Percentiles rank a stretch among this genome's conserved stretches.
These are phyloP conservation scores for Ichneumon xanthorius DNA, from an alignment of 2,888 invertebrate species.

Conservation along the genomic window DNA sequence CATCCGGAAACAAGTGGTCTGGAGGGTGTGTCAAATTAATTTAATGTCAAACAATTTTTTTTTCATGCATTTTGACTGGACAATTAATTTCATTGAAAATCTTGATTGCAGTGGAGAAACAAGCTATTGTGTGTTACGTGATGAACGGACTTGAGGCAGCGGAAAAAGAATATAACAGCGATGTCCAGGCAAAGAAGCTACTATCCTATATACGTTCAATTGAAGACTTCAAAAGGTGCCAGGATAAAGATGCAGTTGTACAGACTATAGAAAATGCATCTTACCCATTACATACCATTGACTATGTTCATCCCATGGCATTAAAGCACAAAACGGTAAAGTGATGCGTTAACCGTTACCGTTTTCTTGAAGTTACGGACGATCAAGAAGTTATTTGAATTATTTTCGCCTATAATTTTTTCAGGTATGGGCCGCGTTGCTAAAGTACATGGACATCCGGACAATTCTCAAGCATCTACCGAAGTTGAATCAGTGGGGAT, in stretches of 20 bases:
- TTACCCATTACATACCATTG: conserved; percentile 85
- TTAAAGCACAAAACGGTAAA: conserved; percentile 88
- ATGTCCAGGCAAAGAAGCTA: conserved; percentile 82
- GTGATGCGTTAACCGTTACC: not conserved
- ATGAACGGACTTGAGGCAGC: conserved; percentile 86
- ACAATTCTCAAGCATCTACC: conserved; percentile 87
- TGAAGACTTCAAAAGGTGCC: conserved; percentile 80
- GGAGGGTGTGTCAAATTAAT: conserved; percentile 30
- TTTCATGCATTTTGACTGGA: conserved; percentile 46
- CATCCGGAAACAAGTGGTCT: conserved; percentile 85
- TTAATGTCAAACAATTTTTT: not conserved
- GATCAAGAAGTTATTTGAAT: too few relatives aligned
- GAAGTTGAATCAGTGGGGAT: conserved; percentile 88
- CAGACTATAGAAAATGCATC: conserved; percentile 84
- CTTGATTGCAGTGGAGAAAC: conserved; percentile 72
- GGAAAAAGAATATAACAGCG: conserved; percentile 84
- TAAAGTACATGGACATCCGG: conserved; percentile 86
- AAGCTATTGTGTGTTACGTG: conserved; percentile 84
- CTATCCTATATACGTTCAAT: conserved; percentile 77
- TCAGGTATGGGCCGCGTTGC: conserved; percentile 88
- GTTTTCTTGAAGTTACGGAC: too few relatives aligned
- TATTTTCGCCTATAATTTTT: conserved; percentile 39
- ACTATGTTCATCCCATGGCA: conserved; percentile 90
- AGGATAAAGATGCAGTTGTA: conserved; percentile 86
- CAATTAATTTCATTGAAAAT: conserved; percentile 29